Evolutionary conservation across 2,797 vertebrate species (phyloP), one percentile per base, ranked within the genome.

Genomic region (Ptychadena robeensis): DNA sequence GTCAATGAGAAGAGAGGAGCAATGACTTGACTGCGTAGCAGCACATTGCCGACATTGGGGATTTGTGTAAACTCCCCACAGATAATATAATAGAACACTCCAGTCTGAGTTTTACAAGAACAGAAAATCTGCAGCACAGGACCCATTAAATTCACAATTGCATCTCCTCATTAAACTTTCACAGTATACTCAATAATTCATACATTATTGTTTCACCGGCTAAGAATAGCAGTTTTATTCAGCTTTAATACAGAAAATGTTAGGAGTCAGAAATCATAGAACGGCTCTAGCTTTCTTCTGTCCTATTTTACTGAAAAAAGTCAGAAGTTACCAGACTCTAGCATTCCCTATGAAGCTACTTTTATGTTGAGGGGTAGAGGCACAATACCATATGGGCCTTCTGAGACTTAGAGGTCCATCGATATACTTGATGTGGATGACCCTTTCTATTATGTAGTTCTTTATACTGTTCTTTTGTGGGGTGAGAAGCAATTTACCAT

Each of bases 131-230:
- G 44, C 44, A 53, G 44, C 15, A 18, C 18, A 53, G 44, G 44
- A 18, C 44, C 44, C 22, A 22, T 22, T 22, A 9, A 87, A 74
- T 65, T 30, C 59, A 59, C 31, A 22, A 31, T 8, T 22, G 68
- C 71, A 44, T 30, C 44, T 38, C 44, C 2, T 22, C 44, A 75
- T 75, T 67, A 81, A 82, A 75, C 64, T 67, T 74, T 68, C 44
- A 80, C 57, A 66, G 32, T 4, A 38, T 74, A 9, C 35, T 82
- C 64, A 82, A 82, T 82, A 75, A 82, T 73, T 82, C 61, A 75
- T 57, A 11, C 27, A 59, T 30, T 68, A 82, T 82, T 74, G 70
- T 81, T 73, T 67, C 34, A 81, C 73, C 37, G 25, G 67, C 71
- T 74, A 73, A 74, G 66, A 75, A 82, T 82, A 82, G 72, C 59